Base-by-base conservation (phyloP, 2,797 vertebrate genomes). In the Chiroxiphia lanceolata region DNA sequence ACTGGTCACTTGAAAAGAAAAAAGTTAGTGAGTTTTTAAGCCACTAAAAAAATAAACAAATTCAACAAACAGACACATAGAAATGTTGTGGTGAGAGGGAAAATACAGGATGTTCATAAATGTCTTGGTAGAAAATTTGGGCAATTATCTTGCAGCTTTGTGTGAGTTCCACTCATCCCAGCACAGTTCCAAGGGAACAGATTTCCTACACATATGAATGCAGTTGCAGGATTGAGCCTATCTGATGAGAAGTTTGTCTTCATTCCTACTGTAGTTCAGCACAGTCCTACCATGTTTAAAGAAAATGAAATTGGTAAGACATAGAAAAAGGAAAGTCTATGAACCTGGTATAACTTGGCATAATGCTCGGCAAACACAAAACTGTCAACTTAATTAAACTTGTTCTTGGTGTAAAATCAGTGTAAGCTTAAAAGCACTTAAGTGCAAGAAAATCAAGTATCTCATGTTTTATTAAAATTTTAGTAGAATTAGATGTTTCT, bases 171-270 rank as follows among this genome's bases (percentile, higher is more conserved):
- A 25, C 25, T 85, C 19, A n/a, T 42, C 11, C 9, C 6, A 56
- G 15, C 2, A 50, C 38, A 40, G 5, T n/a, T 79, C 45, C n/a
- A 61, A 42, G 42, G 42, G 1, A 86, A 38, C 11, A 69, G 59
- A 56, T 13, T 6, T 71, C 6, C 10, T 56, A 5, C 18, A 19
- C 0, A 1, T 18, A 13, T 1, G 1, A 53, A 38, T 25, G 13
- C 4, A 6, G 11, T 14, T 1, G 0, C 23, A 70, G 40, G n/a
- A 80, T 0, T 70, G 26, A 47, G 3, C 14, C 61, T 36, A 26
- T 65, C 53, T 71, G 3, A 15, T 60, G 7, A 14, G 7, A 68
- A 79, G 7, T 45, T 53, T 71, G 1, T n/a, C 9, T 44, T 77
- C 16, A 40, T 69, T 83, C 27, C 15, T 70, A 3, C 22, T 63